Evolutionary conservation across 1,140 invertebrate genomes (phyloP), one percentile per base, ranked within the genome.

Genomic region (Neocloeon triangulifer): DNA sequence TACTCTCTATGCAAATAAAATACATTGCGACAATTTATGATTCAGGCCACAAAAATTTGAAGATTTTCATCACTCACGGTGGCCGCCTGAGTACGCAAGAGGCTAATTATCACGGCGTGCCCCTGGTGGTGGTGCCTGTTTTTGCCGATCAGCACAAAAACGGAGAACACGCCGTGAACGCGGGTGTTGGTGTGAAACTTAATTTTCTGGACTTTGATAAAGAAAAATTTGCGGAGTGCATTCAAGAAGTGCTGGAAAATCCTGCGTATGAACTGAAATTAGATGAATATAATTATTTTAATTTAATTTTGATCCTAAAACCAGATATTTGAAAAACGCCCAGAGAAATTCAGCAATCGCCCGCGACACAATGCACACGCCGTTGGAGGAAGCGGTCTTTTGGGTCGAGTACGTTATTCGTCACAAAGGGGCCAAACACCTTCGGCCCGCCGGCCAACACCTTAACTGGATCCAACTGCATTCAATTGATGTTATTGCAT

Each of bases 71-170:
- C 7, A 51, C 47, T 18, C 61, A 63, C 39, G 47, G 52, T 25
- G 59, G 61, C 5, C 41, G 48, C 14, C 41, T 56, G 18, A 53
- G 55, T 29, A 53, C 50, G 9, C 43, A 51, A 20, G 59, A 64
- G 48, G 49, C 55, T 3, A 41, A 56, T 4, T 50, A 48, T 32
- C 48, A 52, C 38, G 56, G 52, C 4, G 49, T 58, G 2, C 60
- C 60, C 1, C 38, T 61, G 4, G 38, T 64, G 18, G 51, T 48
- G 3, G 41, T 63, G 9, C 61, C 61, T 2, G 44, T 64, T 17
- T 48, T 51, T 25, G 41, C 43, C n/a, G 61, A 64, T 39, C 70
- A 71, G 43, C 59, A 62, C 22, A 58, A 67, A 2, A 68, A 71
- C 42, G 57, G 59, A 0, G 30, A 28, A 21, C 39, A 39, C 13